Evolutionary conservation across 2,888 invertebrate genomes (phyloP).

Genomic region (Thalpophila matura): DNA sequence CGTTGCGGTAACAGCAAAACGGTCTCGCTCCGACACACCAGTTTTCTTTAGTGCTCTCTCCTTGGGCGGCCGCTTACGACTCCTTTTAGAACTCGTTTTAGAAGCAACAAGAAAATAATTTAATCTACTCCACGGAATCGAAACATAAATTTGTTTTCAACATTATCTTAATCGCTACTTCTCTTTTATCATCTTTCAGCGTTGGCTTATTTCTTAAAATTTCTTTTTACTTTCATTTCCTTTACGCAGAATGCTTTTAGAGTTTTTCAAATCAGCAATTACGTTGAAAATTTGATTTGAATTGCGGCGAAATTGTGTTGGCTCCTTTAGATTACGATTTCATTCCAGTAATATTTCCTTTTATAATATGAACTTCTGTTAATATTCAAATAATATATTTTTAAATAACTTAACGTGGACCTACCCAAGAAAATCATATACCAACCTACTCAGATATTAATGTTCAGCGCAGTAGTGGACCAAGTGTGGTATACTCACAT

Average conservation of each 20-base stretch:
- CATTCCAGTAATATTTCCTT: slow-evolving; percentile 22
- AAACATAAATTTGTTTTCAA: slow-evolving; percentile 86
- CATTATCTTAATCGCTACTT: slow-evolving; percentile 84
- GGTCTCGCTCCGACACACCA: slow-evolving; percentile 78
- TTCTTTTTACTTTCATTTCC: slow-evolving; percentile 74
- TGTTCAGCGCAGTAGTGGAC: slow-evolving; percentile 72
- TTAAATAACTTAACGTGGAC: neutral
- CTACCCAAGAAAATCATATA: slow-evolving; percentile 13
- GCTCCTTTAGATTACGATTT: slow-evolving; percentile 31
- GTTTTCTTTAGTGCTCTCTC: slow-evolving; percentile 77
- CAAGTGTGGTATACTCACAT: slow-evolving; percentile 73
- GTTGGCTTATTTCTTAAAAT: slow-evolving; percentile 72
- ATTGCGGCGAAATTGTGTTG: slow-evolving; percentile 48
- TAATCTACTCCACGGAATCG: slow-evolving; percentile 83
- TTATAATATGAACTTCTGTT: slow-evolving; percentile 9
- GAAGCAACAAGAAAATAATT: slow-evolving; percentile 86
- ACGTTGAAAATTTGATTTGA: slow-evolving; percentile 56
- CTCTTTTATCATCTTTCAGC: slow-evolving; percentile 78
- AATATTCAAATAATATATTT: neutral
- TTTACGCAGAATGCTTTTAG: slow-evolving; percentile 69
- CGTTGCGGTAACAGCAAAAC: slow-evolving; percentile 72
- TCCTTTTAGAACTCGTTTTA: slow-evolving; percentile 76
- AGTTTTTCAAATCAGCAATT: slow-evolving; percentile 72
- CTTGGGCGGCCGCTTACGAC: slow-evolving; percentile 73
- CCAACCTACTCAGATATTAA: too few species aligned